Percentiles rank a stretch among this genome's conserved stretches.
phyloP scores from a whole-genome alignment of 2,797 vertebrate genomes.

The Champsocephalus esox region DNA sequence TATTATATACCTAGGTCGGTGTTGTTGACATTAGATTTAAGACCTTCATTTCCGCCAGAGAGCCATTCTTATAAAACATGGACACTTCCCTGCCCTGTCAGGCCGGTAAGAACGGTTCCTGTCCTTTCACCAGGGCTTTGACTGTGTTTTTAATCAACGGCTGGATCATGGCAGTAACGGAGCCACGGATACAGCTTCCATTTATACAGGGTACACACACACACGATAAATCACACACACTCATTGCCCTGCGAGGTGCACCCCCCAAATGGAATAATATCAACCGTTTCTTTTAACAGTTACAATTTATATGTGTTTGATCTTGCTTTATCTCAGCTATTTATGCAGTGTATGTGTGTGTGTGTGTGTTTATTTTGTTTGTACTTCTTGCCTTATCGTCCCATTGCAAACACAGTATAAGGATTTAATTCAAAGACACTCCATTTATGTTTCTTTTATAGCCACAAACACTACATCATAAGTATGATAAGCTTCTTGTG shows the following conservation, averaged over 20 bases:
- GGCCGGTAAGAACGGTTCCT: conserved; percentile 30
- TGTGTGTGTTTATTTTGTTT: not conserved
- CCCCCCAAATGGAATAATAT: conserved; percentile 46
- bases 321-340: not conserved
- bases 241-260: not conserved
- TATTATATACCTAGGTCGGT: not conserved
- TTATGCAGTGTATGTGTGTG: conserved; percentile 15
- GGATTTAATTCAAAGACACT: not conserved
- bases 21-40: not conserved
- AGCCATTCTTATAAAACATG: conserved; percentile 20
- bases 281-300: conserved; percentile 12
- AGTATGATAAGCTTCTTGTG: not conserved
- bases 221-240: conserved; percentile 39
- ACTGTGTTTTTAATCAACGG: conserved; percentile 54
- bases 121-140: conserved; percentile 33
- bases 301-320: conserved; percentile 20
- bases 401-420: conserved; percentile 4
- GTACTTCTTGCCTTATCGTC: not conserved
- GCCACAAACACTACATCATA: not conserved
- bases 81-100: conserved; percentile 32
- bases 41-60: not conserved
- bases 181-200: not conserved
- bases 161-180: conserved; percentile 29
- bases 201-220: conserved; percentile 35
- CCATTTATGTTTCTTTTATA: conserved; percentile 9